Percentiles rank a stretch among this genome's conserved stretches.
These are phyloP conservation scores for Chauna torquata DNA, from an alignment of 2,113 vertebrate genomes.

Conservation along the genomic window DNA sequence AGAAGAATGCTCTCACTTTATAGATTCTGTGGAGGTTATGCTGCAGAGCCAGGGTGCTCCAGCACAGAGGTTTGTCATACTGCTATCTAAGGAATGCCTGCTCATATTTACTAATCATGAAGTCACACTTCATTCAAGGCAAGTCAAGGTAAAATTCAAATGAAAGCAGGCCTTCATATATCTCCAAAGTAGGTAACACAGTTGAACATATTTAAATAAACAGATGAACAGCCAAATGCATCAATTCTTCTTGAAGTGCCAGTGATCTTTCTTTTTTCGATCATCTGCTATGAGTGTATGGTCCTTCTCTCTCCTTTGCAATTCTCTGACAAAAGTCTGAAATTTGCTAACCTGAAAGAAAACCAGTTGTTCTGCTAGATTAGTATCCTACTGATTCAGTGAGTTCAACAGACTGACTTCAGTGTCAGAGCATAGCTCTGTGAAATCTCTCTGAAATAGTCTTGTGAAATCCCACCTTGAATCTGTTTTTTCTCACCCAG, in stretches of 20 bases:
- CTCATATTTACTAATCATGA: background rate
- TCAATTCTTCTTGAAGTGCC: background rate
- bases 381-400: background rate
- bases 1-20: background rate
- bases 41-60: background rate
- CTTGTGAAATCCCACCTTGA: background rate
- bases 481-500: background rate
- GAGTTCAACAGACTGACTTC: background rate
- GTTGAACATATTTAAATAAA: background rate
- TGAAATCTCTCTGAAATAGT: no score
- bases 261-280: background rate
- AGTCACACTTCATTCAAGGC: background rate
- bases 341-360: background rate
- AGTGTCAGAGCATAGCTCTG: background rate
- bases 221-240: background rate
- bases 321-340: background rate
- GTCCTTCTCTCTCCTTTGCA: background rate
- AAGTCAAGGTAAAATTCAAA: background rate
- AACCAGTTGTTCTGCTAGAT: background rate
- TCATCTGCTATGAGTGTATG: background rate
- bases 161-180: background rate
- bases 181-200: background rate
- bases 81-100: background rate
- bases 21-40: background rate
- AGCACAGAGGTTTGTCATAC: background rate